Evolutionary conservation across 2,888 invertebrate genomes (phyloP), one percentile per base, ranked within the genome.

Genomic region (Biston betularia): DNA sequence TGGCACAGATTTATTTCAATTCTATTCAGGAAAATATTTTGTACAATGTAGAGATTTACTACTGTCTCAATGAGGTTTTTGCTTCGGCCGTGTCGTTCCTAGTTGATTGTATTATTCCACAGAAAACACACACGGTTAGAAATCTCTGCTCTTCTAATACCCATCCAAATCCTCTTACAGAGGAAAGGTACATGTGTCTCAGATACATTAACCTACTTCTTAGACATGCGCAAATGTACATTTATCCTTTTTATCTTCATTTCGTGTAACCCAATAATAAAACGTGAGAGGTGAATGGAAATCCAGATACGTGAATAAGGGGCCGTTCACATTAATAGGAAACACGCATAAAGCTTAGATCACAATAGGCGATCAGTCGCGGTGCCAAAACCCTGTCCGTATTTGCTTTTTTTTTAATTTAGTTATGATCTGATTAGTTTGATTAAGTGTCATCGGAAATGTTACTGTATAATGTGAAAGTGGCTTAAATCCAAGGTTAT

Each of bases 261-360:
- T 53, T 46, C 33, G 53, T 42, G 58, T 58, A 64, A 64, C 48
- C 53, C 48, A 57, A 63, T 63, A 63, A 63, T 56, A 64, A 63
- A 46, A 38, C 24, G 46, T 52, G 63, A 35, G n/a, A 52, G 57
- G 57, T 63, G 34, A 52, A 57, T 34, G 46, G 46, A 45, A 58
- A 58, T 24, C 40, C 40, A 14, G 38, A 52, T 35, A 54, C 40
- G 40, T 24, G 38, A 6, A 10, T 15, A 40, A 10, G 11, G 53
- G 11, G 40, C 11, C 15, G 6, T 53, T 10, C 42, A 54, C 44
- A 54, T n/a, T 54, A 7, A 9, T 33, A 12, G 4, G 8, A 52
- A 3, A 9, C n/a, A n/a, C n/a, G n/a, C 9, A n/a, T 6, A 35
- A 5, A 8, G 11, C 42, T 42, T 42, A 42, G 5, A 24, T 24